phyloP scores from a whole-genome alignment of 1,140 invertebrate genomes.

The Ridgeia piscesae region DNA sequence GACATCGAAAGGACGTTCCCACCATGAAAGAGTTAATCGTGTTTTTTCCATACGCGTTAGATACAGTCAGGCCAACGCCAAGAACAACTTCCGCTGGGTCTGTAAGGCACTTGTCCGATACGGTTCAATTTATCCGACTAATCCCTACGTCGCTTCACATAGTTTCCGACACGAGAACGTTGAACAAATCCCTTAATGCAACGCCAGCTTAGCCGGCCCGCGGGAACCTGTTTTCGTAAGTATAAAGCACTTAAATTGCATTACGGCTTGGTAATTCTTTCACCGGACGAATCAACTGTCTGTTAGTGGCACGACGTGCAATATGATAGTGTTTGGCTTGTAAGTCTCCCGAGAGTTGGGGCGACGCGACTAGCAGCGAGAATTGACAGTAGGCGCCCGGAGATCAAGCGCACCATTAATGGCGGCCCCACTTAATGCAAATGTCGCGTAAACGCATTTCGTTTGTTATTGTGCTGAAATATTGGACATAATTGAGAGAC shows the following conservation, averaged over 20 bases:
- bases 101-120: background rate
- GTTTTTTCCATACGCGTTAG: background rate
- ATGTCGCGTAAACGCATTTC: conserved; percentile 4
- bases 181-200: conserved; percentile 1
- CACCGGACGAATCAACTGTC: background rate
- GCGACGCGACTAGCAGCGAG: background rate
- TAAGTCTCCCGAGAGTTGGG: background rate
- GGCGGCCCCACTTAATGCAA: background rate
- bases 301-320: background rate
- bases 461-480: conserved; percentile 1
- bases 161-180: background rate
- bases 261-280: background rate
- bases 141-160: background rate
- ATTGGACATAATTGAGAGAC: conserved; percentile 5
- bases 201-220: background rate
- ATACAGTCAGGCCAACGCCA: background rate
- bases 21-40: background rate
- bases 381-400: background rate
- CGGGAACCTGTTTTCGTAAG: background rate
- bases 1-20: background rate
- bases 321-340: background rate
- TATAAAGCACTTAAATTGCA: conserved; percentile 6
- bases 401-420: background rate
- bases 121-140: background rate
- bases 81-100: background rate